Evolutionary conservation across 1,140 invertebrate species (phyloP), one percentile per base, ranked within the genome.

Genomic region (Lycorma delicatula): DNA sequence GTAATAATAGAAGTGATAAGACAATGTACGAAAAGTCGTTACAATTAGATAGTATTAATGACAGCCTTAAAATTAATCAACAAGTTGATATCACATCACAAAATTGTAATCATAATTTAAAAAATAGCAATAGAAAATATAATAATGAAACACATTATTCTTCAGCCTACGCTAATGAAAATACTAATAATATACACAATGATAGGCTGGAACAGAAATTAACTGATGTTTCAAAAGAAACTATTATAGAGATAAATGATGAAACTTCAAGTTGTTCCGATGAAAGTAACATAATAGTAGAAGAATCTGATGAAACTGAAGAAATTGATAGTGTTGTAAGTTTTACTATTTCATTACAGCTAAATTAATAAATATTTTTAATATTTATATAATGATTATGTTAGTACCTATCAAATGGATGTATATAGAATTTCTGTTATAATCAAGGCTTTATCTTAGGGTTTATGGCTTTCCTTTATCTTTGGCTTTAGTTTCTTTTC

Each of bases 201-300:
- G 18, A 13, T 25, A 11, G 22, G 13, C 13, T 47, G 31, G 28
- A 31, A 16, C 18, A 16, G 12, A 47, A 46, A 13, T 5, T 25
- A 46, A 11, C 41, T 29, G 38, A 20, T 7, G 26, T 44, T n/a
- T 28, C 23, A 23, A 57, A 51, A 57, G 31, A 16, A 27, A 28
- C 23, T 18, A n/a, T 16, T 16, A 29, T 41, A 36, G 46, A 59
- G 18, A 28, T 31, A 23, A 31, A 18, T 38, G 47, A 51, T n/a
- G 46, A 31, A 41, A 28, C 26, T 13, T 53, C 41, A 7, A 59
- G 49, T 31, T 38, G 38, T 25, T 41, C 48, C 12, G 57, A 59
- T 7, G 57, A 59, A 46, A 59, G 57, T 41, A 54, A 59, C 48
- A 59, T 59, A 5, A 59, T 59, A 36, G 57, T 59, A 13, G 57